These are phyloP conservation scores for Lottia scabra DNA, from an alignment of 2,888 invertebrate genomes.

Conservation along the genomic window DNA sequence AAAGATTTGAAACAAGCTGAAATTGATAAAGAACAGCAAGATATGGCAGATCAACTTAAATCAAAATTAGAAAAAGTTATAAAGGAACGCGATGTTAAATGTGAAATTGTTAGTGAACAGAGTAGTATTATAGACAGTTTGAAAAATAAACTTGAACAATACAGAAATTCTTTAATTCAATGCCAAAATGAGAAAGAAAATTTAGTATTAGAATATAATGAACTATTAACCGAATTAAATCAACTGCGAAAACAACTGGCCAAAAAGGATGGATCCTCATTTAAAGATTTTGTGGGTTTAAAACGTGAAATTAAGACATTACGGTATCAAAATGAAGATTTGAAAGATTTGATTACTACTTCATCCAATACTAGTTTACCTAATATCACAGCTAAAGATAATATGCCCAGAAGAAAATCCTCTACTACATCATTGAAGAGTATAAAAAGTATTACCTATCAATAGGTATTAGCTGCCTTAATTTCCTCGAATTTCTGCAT, in stretches of 20 bases:
- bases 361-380: slow-evolving; percentile 11
- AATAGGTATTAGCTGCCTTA: not conserved
- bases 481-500: no score
- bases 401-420: not conserved
- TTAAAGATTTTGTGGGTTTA: slow-evolving; percentile 60
- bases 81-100: slow-evolving; percentile 35
- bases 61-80: slow-evolving; percentile 42
- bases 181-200: slow-evolving; percentile 48
- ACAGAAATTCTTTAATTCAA: slow-evolving; percentile 38
- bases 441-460: not conserved
- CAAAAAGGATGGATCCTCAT: slow-evolving; percentile 46
- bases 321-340: slow-evolving; percentile 55
- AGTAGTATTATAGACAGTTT: slow-evolving; percentile 43
- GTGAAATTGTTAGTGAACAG: slow-evolving; percentile 13
- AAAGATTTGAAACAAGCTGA: slow-evolving; percentile 43
- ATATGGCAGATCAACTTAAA: slow-evolving; percentile 49
- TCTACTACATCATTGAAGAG: not conserved
- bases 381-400: not conserved
- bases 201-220: slow-evolving; percentile 47
- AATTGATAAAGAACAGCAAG: slow-evolving; percentile 41
- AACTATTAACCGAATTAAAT: slow-evolving; percentile 44
- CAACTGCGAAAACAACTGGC: slow-evolving; percentile 40
- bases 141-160: slow-evolving; percentile 40
- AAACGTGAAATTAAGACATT: slow-evolving; percentile 55
- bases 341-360: slow-evolving; percentile 34